Conservation (phyloP, 2,888 invertebrate genomes). For the Epinotia demarniana region DNA sequence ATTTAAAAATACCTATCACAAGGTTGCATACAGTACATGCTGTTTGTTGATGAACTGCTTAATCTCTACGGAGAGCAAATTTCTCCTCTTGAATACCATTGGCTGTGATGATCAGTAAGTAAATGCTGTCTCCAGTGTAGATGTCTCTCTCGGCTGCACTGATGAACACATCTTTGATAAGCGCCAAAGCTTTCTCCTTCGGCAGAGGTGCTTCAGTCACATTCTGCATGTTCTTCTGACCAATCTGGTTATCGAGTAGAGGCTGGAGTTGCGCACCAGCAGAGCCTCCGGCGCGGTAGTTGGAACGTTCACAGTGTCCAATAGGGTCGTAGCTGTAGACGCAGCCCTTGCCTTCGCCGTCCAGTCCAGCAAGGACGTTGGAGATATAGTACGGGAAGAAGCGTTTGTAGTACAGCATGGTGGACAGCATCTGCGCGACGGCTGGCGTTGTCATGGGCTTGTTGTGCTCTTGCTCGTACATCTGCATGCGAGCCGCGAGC, state of each 20-base stretch:
- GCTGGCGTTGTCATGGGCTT: slow-evolving; percentile 96
- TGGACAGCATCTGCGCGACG: slow-evolving; percentile 97
- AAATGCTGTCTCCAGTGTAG: slow-evolving; percentile 96
- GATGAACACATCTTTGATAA: slow-evolving; percentile 98
- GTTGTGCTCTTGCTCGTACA: slow-evolving; percentile 97
- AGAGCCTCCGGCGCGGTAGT: slow-evolving; percentile 95
- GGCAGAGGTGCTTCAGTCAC: slow-evolving; percentile 86
- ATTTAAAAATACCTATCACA: slow-evolving; percentile 48
- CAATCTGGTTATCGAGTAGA: slow-evolving; percentile 97
- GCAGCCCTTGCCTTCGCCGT: slow-evolving; percentile 96
- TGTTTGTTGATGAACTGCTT: slow-evolving; percentile 68
- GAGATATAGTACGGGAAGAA: slow-evolving; percentile 99
- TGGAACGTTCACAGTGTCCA: slow-evolving; percentile 95
- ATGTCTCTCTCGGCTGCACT: slow-evolving; percentile 99
- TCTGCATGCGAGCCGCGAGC: slow-evolving; percentile 94
- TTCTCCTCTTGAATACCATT: slow-evolving; percentile 91
- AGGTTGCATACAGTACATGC: slow-evolving; percentile 25
- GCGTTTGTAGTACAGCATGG: slow-evolving; percentile 97
- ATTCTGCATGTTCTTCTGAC: slow-evolving; percentile 93
- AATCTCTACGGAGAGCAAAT: slow-evolving; percentile 95
- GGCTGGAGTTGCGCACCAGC: slow-evolving; percentile 96
- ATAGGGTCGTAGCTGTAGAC: slow-evolving; percentile 99
- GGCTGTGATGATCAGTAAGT: slow-evolving; percentile 94
- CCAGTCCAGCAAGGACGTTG: slow-evolving; percentile 97
- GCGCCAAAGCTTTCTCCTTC: slow-evolving; percentile 91